Evolutionary conservation across 2,888 invertebrate species (phyloP), one percentile per base, ranked within the genome.

Genomic region (Phaonia tiefii): DNA sequence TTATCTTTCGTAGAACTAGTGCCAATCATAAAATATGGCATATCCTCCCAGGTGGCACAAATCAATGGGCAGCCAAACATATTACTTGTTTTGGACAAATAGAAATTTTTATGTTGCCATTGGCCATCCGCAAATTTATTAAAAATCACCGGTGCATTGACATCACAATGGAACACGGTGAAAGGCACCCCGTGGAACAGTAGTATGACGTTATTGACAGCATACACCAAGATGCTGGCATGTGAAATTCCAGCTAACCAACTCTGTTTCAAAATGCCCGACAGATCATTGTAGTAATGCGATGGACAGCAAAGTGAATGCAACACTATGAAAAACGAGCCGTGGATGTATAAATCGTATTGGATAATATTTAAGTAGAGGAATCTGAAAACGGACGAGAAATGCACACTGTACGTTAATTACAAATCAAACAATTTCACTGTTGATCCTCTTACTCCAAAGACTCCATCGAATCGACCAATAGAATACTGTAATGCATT

Each of bases 21-120:
- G 39, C 11, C 49, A 0, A 85, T 42, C 39, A 65, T 51, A 4
- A 86, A 78, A 75, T 86, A 87, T 1, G 86, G 86, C 63, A 83
- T 66, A 25, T 84, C 83, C 26, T 85, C 76, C 86, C 86, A 86
- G 2, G 85, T 85, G 11, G 84, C 86, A 66, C 86, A 85, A 10
- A 81, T 60, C 15, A 89, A 10, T 0, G 88, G 85, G 44, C 89
- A 89, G 0, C 87, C 87, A 10, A 88, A 67, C 1, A 89, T 66
- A 63, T 89, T 85, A 1, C 0, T 11, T 11, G 86, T 3, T 22
- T 88, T 88, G 0, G 15, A 0, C 0, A 85, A 86, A 76, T 83
- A 86, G 1, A 88, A 74, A 0, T 82, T 37, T 2, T 42, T 67
- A 22, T 78, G 80, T 46, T 79, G 66, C 86, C 86, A 87, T 1